Conservation (phyloP, 1,140 invertebrate genomes). For the Lysiphlebus fabarum region DNA sequence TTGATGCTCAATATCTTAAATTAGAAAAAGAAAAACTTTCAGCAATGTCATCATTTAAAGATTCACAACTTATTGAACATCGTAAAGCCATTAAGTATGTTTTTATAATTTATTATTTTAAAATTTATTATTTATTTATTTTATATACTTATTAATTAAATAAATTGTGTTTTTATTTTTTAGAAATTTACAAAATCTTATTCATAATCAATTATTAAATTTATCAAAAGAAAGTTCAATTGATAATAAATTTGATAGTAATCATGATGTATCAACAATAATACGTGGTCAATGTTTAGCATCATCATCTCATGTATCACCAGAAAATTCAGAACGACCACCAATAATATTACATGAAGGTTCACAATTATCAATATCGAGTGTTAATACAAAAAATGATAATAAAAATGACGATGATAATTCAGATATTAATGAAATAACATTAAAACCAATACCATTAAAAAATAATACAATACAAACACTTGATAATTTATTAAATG, state of each 20-base stretch:
- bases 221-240: conserved; percentile 21
- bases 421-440: not conserved
- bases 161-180: conserved; percentile 10
- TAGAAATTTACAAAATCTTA: conserved; percentile 34
- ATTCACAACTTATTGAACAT: conserved; percentile 28
- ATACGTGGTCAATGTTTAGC: conserved; percentile 25
- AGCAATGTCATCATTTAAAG: conserved; percentile 29
- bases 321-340: conserved; percentile 24
- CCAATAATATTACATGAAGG: conserved; percentile 26
- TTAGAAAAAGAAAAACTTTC: conserved; percentile 35
- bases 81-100: conserved; percentile 34
- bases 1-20: conserved; percentile 29
- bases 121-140: conserved; percentile 1
- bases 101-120: conserved; percentile 5
- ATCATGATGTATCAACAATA: not conserved
- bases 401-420: conserved; percentile 8
- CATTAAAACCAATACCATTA: not conserved
- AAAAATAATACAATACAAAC: not conserved
- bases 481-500: conserved; percentile 13
- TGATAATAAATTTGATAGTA: too few species aligned
- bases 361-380: conserved; percentile 29
- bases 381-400: conserved; percentile 8
- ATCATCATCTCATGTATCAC: conserved; percentile 31
- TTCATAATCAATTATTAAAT: conserved; percentile 26
- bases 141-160: conserved; percentile 2